These are phyloP conservation scores for Aurelia aurita complex sp. Pacific DNA, from an alignment of 30 jellyfish, hydroid and myxozoan genomes.

Conservation along the genomic window DNA sequence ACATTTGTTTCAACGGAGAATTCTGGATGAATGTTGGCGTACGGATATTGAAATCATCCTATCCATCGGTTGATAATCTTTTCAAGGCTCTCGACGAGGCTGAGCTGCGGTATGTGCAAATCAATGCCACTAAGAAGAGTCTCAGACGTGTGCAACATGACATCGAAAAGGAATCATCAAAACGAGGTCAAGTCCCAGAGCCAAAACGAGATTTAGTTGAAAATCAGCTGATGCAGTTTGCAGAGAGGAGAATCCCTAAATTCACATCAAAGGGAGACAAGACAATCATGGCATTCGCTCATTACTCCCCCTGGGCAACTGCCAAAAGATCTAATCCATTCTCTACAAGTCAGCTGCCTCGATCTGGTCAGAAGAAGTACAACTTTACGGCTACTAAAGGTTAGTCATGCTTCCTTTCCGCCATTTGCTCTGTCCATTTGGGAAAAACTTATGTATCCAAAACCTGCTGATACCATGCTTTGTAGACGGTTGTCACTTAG, in stretches of 20 bases:
- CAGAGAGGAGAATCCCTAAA: conserved; percentile 32
- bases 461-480: no score
- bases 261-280: conserved; percentile 15
- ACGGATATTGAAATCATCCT: neutral
- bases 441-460: no score
- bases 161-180: neutral
- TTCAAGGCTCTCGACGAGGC: conserved; percentile 35
- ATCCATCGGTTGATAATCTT: conserved; percentile 13
- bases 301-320: conserved; percentile 53
- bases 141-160: neutral
- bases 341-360: no score
- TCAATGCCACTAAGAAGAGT: conserved; percentile 1
- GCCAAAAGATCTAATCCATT: conserved; percentile 10
- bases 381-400: no score
- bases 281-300: conserved; percentile 22
- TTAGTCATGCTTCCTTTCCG: no score
- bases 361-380: no score
- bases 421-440: no score
- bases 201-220: conserved; percentile 7
- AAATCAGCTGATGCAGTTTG: neutral
- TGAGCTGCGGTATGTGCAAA: conserved; percentile 11
- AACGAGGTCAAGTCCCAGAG: neutral
- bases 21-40: conserved; percentile 28
- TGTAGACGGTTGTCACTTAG: no score
- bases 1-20: conserved; percentile 42